Base-by-base conservation (phyloP, 2,888 invertebrate genomes). In the Colletes collaris region DNA sequence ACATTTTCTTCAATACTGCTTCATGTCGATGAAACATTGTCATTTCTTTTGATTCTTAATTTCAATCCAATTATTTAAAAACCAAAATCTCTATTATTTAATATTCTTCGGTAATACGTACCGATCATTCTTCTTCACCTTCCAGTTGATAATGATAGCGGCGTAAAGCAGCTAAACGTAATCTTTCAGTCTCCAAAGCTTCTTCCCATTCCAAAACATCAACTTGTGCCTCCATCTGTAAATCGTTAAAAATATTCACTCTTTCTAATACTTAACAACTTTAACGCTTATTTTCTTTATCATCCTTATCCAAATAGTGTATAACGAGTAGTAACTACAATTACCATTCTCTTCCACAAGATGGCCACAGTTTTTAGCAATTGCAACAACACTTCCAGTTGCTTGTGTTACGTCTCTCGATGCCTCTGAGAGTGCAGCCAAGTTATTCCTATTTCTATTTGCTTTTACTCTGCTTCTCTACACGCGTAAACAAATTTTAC, bases 221-320 rank as follows among this genome's bases (percentile, higher is more conserved):
- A 58, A 99, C 98, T 93, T 99, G 99, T 85, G 98, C 96, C 93
- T 99, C 99, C 98, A 99, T 97, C 98, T 96, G 94, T 3, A 55
- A 62, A 62, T 60, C 65, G 52, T 56, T 16, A 2, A 16, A 59
- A 11, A 8, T 59, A 49, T 60, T 58, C 64, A 46, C 46, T 16
- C 19, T 4, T 44, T n/a, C 7, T 62, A 16, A n/a, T 11, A 13
- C 3, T 10, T 60, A 40, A 40, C 0, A 46, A 46, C 4, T 40
- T 40, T 40, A 2, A 40, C 4, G 4, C 40, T 40, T 40, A 40
- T 6, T 40, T 7, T 16, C 16, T 16, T 16, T 7, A 40, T 3
- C 7, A 40, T 40, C 3, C 4, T 40, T 7, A 4, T 40, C 40
- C 40, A 40, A 40, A 4, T 40, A 3, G 40, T 40, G 27, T 27